Evolutionary conservation across 2,113 vertebrate species (phyloP), one percentile per base, ranked within the genome.

Genomic region (Amblyornis subalaris): DNA sequence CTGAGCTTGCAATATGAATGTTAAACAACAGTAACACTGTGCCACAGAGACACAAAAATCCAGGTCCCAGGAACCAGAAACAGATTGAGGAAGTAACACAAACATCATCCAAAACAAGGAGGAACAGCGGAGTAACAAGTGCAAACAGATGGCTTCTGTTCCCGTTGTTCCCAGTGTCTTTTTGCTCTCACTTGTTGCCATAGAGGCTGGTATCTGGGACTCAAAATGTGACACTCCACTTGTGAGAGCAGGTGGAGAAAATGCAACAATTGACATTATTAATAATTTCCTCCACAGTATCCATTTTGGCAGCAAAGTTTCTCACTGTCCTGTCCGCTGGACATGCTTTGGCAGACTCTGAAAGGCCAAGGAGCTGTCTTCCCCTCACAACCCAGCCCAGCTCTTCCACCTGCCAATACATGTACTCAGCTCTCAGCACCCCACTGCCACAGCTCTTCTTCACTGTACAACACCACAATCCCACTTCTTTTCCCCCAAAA

Each of bases 11-110:
- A 92, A 85, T 35, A 35, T 6, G 17, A 80, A 77, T 74, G 60
- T 90, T 78, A 80, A 62, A 89, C 72, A 73, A 73, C 79, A 87
- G 57, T 22, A 81, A 89, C 69, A 50, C 45, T 47, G 62, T 74
- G 73, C 79, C 79, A 73, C 85, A 36, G 51, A 76, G 55, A 74
- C n/a, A 38, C 61, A 88, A 67, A 93, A 77, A 66, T 62, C 74
- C 82, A 92, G 47, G 77, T 94, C 93, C 83, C 67, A 92, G 61
- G 89, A 93, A 95, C 80, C 48, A 96, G 93, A 82, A 95, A 93
- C 93, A 96, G 96, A 96, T 83, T 96, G 94, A 88, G 85, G 60
- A 94, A 95, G 89, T 92, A 96, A 93, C 87, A 86, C 35, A 90
- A 94, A 93, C 83, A 94, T 77, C 60, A 70, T 81, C 60, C 79